Conservation (phyloP, 2,113 vertebrate genomes). For the Glareola pratincola region DNA sequence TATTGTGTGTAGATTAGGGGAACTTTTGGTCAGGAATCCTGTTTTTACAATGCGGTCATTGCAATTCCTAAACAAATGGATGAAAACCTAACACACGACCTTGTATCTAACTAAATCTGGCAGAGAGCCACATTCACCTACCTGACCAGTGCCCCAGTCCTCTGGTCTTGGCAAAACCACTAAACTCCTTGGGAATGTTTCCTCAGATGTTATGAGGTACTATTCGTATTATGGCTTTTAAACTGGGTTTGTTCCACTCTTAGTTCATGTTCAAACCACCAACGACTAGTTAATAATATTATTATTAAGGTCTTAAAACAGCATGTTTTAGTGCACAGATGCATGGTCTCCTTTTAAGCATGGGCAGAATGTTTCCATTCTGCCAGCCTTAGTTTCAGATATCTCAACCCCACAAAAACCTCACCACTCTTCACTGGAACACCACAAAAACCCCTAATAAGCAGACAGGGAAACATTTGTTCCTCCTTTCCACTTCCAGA, state of each 20-base stretch:
- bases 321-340: background rate
- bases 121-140: background rate
- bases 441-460: slow-evolving; percentile 46
- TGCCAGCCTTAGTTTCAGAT: slow-evolving; percentile 20
- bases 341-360: background rate
- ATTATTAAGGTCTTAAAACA: slow-evolving; percentile 18
- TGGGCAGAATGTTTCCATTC: background rate
- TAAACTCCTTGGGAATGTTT: background rate
- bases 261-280: background rate
- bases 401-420: slow-evolving; percentile 19
- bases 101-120: background rate
- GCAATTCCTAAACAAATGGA: background rate
- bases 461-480: slow-evolving; percentile 31
- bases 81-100: background rate
- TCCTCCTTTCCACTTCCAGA: slow-evolving; percentile 23
- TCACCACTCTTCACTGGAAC: slow-evolving; percentile 10
- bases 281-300: background rate
- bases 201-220: background rate
- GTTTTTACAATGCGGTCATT: background rate
- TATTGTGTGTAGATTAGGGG: background rate
- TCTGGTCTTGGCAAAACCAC: background rate
- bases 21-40: background rate
- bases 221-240: background rate
- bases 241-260: background rate
- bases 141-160: background rate